These are phyloP conservation scores for Melanotaenia boesemani DNA, from an alignment of 2,797 vertebrate genomes.

Conservation along the genomic window DNA sequence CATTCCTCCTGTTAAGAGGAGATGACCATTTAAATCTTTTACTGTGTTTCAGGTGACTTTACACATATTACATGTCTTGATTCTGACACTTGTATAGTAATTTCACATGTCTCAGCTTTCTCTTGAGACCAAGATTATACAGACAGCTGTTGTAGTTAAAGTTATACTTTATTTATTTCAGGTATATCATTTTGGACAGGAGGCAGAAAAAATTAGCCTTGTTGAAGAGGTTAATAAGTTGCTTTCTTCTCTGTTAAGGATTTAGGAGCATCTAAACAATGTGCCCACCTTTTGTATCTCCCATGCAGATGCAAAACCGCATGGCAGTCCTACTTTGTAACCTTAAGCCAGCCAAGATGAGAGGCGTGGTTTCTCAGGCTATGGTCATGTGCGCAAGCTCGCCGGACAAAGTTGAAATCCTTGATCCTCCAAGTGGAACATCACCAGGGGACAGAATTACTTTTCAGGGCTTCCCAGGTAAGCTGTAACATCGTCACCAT, in stretches of 20 bases:
- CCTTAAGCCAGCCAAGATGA: slow-evolving; percentile 97
- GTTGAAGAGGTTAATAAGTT: too few relatives aligned
- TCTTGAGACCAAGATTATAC: too few relatives aligned
- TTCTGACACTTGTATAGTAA: too few relatives aligned
- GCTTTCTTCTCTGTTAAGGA: slow-evolving; percentile 1
- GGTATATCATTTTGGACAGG: too few relatives aligned
- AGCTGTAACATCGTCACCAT: neutral
- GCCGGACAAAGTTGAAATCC: slow-evolving; percentile 94
- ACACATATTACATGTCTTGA: too few relatives aligned
- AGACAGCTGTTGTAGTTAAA: too few relatives aligned
- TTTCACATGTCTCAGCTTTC: too few relatives aligned
- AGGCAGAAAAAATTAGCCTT: too few relatives aligned
- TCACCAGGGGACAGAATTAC: slow-evolving; percentile 92
- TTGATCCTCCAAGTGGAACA: slow-evolving; percentile 90
- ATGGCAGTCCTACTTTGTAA: slow-evolving; percentile 96
- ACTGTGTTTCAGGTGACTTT: too few relatives aligned
- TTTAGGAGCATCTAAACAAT: neutral
- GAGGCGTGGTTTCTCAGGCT: slow-evolving; percentile 94
- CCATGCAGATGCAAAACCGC: slow-evolving; percentile 94
- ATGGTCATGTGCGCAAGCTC: slow-evolving; percentile 99
- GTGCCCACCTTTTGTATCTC: neutral
- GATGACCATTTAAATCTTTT: too few relatives aligned
- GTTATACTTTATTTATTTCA: too few relatives aligned
- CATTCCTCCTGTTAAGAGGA: too few relatives aligned
- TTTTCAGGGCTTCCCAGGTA: slow-evolving; percentile 93